phyloP scores from a whole-genome alignment of 2,113 vertebrate species.

The Mionectes macconnelli region DNA sequence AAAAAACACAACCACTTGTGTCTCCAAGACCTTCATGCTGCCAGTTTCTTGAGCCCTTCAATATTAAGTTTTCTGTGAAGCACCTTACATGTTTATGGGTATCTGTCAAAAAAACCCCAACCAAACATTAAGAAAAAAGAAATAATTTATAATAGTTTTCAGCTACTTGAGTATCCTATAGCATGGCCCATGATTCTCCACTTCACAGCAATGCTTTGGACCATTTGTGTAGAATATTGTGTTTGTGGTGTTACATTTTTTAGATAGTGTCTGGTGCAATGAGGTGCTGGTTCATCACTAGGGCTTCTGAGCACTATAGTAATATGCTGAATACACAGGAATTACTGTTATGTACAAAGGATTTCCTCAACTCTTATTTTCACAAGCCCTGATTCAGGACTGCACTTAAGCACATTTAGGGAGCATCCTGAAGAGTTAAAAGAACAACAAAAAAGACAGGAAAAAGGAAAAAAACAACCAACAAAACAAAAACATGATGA shows the following conservation, averaged over 20 bases:
- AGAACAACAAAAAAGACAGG: conserved; percentile 36
- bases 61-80: not conserved
- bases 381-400: conserved; percentile 6
- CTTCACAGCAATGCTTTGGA: not conserved
- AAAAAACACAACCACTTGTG: not conserved
- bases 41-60: not conserved
- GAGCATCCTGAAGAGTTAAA: not conserved
- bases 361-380: not conserved
- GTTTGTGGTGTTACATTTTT: not conserved
- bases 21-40: not conserved
- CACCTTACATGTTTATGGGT: not conserved
- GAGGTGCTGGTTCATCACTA: not conserved
- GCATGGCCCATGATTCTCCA: not conserved
- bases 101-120: not conserved
- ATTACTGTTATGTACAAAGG: not conserved
- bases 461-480: not conserved
- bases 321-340: not conserved
- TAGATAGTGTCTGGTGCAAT: not conserved
- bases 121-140: not conserved
- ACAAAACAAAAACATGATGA: conserved; percentile 31
- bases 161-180: not conserved
- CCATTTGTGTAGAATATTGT: not conserved
- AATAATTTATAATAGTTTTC: not conserved
- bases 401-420: not conserved
- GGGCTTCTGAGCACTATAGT: not conserved